Evolutionary conservation across 2,113 vertebrate species (phyloP).

Genomic region (Hyla sarda): DNA sequence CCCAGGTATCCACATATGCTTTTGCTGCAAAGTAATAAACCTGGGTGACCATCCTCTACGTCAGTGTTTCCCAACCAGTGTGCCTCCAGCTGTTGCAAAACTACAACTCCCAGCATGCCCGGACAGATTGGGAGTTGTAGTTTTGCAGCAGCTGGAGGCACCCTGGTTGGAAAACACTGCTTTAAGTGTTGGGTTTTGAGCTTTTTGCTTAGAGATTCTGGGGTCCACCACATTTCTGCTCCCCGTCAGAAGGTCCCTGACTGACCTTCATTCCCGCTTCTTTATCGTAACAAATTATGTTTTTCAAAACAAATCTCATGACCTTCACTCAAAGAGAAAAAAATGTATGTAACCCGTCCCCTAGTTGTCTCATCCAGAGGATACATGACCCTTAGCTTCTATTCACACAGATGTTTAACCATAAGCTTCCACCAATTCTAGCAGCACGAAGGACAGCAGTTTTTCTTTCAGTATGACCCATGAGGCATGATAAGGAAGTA

Average conservation of each 20-base stretch:
- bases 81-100: too few relatives aligned
- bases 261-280: neutral
- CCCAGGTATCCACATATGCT: too few relatives aligned
- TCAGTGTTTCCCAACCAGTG: too few relatives aligned
- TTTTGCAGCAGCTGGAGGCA: too few relatives aligned
- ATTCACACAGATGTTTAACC: neutral
- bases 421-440: neutral
- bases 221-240: neutral
- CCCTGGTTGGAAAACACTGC: too few relatives aligned
- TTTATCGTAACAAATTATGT: neutral
- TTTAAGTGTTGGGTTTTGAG: too few relatives aligned
- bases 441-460: neutral
- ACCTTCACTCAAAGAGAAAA: neutral
- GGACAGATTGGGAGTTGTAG: too few relatives aligned
- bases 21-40: too few relatives aligned
- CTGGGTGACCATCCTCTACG: too few relatives aligned
- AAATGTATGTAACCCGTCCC: slow-evolving; percentile 44
- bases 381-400: slow-evolving; percentile 60
- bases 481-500: neutral
- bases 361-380: slow-evolving; percentile 66
- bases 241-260: too few relatives aligned
- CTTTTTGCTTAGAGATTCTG: too few relatives aligned
- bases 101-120: too few relatives aligned
- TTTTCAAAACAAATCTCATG: neutral
- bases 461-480: neutral